Percentiles rank a stretch among this genome's conserved stretches.
These are phyloP conservation scores for Hipposideros larvatus DNA, from an alignment of 2,797 vertebrate genomes.

Conservation along the genomic window DNA sequence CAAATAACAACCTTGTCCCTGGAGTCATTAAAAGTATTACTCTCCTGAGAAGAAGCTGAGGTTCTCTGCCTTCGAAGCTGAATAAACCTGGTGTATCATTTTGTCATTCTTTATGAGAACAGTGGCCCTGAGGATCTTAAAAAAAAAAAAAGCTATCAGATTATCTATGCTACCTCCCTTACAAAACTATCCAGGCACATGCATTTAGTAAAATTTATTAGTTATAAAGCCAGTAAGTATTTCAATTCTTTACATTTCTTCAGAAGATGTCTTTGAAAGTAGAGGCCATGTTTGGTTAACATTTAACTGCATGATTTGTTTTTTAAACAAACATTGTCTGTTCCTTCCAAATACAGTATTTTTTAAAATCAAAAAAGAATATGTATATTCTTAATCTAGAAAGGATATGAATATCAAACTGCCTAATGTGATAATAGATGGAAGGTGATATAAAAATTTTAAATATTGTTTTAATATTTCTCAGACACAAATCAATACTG, in stretches of 20 bases:
- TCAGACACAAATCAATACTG: not conserved
- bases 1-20: constrained; percentile 65
- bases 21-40: constrained; percentile 74
- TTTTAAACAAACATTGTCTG: constrained; percentile 17
- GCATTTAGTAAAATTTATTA: constrained; percentile 56
- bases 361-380: constrained; percentile 13
- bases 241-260: constrained; percentile 63
- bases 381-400: constrained; percentile 20
- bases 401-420: constrained; percentile 45
- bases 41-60: constrained; percentile 49
- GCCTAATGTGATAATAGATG: not conserved
- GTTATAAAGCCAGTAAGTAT: constrained; percentile 67
- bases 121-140: constrained; percentile 66
- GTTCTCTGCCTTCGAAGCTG: constrained; percentile 53
- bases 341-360: not conserved
- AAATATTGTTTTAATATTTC: constrained; percentile 30
- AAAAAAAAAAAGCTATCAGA: constrained; percentile 51
- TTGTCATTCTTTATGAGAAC: constrained; percentile 79
- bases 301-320: not conserved
- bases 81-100: constrained; percentile 73
- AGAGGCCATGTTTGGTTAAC: constrained; percentile 28
- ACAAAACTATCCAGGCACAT: constrained; percentile 47
- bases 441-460: not conserved
- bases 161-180: constrained; percentile 65
- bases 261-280: constrained; percentile 11